phyloP scores from a whole-genome alignment of 2,113 vertebrate genomes.

The Laticauda colubrina region DNA sequence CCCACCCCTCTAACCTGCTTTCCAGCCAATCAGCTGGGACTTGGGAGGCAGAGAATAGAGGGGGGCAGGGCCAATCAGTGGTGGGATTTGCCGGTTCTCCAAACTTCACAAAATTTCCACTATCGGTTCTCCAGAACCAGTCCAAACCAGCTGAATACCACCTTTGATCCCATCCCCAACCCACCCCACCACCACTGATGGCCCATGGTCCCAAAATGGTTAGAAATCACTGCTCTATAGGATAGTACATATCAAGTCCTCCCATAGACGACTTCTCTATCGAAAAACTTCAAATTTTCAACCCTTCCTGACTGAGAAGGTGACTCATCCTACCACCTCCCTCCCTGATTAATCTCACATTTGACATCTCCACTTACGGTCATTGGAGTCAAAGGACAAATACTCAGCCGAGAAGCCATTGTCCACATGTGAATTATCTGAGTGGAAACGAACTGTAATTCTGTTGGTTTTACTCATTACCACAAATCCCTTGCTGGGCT shows the following conservation, averaged over 20 bases:
- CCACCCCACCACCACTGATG: too few relatives aligned
- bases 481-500: constrained; percentile 64
- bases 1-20: too few relatives aligned
- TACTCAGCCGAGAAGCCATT: constrained; percentile 80
- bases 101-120: too few relatives aligned
- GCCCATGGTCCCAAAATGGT: too few relatives aligned
- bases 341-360: fast-evolving
- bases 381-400: constrained; percentile 73
- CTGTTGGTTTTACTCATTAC: constrained; percentile 70
- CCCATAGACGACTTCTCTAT: neutral
- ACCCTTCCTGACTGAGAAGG: neutral
- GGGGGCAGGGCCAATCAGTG: too few relatives aligned
- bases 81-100: too few relatives aligned
- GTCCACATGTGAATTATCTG: constrained; percentile 83
- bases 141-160: too few relatives aligned
- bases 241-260: neutral
- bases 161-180: too few relatives aligned
- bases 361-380: constrained; percentile 77
- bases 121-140: too few relatives aligned
- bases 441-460: constrained; percentile 77
- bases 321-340: neutral
- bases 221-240: too few relatives aligned
- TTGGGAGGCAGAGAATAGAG: too few relatives aligned
- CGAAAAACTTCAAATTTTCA: neutral
- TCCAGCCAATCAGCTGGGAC: too few relatives aligned